Conservation (phyloP, 2,797 vertebrate genomes). For the Protosalanx chinensis region DNA sequence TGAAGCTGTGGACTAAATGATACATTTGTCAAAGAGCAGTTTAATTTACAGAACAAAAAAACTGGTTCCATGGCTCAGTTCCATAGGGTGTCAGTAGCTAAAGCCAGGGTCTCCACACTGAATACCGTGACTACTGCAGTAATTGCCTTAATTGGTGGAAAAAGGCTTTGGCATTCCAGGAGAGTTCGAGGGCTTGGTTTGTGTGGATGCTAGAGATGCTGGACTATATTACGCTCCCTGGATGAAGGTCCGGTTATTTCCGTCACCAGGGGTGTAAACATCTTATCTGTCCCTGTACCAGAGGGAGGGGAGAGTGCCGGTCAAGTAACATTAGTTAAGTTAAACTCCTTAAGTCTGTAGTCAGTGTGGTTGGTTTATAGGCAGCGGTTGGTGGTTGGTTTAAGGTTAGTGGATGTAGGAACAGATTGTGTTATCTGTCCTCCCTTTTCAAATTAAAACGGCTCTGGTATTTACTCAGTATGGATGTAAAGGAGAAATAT, state of each 20-base stretch:
- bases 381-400: conserved; percentile 32
- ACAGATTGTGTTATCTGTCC: background rate
- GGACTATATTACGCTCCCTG: conserved; percentile 62
- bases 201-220: conserved; percentile 57
- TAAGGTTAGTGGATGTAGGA: conserved; percentile 27
- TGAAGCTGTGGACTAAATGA: conserved; percentile 53
- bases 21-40: conserved; percentile 65
- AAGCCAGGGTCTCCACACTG: conserved; percentile 62
- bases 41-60: conserved; percentile 58
- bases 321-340: conserved; percentile 56
- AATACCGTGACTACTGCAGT: conserved; percentile 66
- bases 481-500: too few species aligned
- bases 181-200: conserved; percentile 63
- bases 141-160: conserved; percentile 69
- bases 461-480: too few species aligned
- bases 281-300: conserved; percentile 55
- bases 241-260: conserved; percentile 69
- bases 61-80: conserved; percentile 43
- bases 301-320: conserved; percentile 46
- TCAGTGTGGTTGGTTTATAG: conserved; percentile 40
- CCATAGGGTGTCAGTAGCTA: conserved; percentile 57
- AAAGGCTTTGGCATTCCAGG: conserved; percentile 62
- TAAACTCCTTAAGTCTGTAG: conserved; percentile 42
- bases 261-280: conserved; percentile 62
- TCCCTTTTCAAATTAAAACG: too few species aligned